These are phyloP conservation scores for Macrostomum cliftonense DNA, from an alignment of 2,888 invertebrate species.

Conservation along the genomic window DNA sequence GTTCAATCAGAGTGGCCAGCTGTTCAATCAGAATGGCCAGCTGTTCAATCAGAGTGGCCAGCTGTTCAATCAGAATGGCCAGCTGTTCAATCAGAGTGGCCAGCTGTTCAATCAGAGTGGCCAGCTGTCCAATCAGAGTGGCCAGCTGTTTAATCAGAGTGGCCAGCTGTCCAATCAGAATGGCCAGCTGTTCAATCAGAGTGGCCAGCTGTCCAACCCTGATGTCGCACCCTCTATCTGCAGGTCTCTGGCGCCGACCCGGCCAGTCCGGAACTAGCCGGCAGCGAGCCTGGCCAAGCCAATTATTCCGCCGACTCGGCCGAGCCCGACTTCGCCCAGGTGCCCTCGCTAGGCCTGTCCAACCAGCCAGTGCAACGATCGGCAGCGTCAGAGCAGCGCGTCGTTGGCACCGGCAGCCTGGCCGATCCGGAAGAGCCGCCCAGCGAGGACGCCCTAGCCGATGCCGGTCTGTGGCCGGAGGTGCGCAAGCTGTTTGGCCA, in stretches of 20 bases:
- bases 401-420: constrained; percentile 24
- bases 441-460: constrained; percentile 70
- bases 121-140: too few relatives aligned
- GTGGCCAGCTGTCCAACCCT: too few relatives aligned
- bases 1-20: too few relatives aligned
- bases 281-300: background rate
- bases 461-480: constrained; percentile 91
- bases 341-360: constrained; percentile 79
- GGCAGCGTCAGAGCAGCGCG: constrained; percentile 9
- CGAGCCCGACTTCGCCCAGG: constrained; percentile 55
- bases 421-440: constrained; percentile 48
- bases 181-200: too few relatives aligned
- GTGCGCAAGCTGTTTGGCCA: constrained; percentile 84
- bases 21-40: too few relatives aligned
- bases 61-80: too few relatives aligned
- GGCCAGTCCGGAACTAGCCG: background rate
- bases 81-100: too few relatives aligned
- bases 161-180: too few relatives aligned
- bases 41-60: too few relatives aligned
- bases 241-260: background rate
- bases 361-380: constrained; percentile 64
- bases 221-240: too few relatives aligned
- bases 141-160: too few relatives aligned
- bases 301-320: background rate
- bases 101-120: too few relatives aligned